Evolutionary conservation across 2,888 invertebrate genomes (phyloP).

Genomic region (Carpatolechia fugitivella): DNA sequence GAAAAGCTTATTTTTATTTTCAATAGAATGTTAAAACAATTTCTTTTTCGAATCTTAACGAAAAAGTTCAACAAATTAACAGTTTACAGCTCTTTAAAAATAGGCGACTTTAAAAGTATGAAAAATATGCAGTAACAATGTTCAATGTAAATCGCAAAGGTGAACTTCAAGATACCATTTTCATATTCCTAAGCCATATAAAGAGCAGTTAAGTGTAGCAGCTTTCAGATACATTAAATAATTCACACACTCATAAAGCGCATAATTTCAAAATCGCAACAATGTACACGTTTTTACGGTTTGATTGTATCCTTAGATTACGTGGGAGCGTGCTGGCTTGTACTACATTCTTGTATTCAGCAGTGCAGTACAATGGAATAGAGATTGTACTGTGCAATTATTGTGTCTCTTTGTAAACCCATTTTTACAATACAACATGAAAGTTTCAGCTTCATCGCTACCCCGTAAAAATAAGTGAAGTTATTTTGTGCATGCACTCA

Average conservation of each 20-base stretch:
- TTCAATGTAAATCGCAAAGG: constrained; percentile 14
- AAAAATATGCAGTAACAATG: constrained; percentile 21
- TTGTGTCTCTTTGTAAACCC: not conserved
- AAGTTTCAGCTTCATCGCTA: too few relatives aligned
- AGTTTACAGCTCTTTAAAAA: too few relatives aligned
- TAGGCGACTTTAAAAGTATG: not conserved
- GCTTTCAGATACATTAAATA: constrained; percentile 10
- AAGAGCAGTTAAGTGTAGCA: constrained; percentile 5
- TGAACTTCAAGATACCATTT: constrained; percentile 2
- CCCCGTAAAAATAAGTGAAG: too few relatives aligned
- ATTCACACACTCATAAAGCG: constrained; percentile 11
- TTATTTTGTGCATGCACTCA: too few relatives aligned
- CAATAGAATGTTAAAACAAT: too few relatives aligned
- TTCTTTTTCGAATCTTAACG: too few relatives aligned
- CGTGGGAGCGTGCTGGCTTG: constrained; percentile 10
- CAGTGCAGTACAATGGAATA: constrained; percentile 6
- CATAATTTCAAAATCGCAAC: constrained; percentile 11
- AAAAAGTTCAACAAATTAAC: too few relatives aligned
- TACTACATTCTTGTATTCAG: constrained; percentile 22
- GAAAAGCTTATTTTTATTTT: too few relatives aligned
- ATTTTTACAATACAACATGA: not conserved
- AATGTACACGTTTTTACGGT: constrained; percentile 21
- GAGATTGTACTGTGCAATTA: not conserved
- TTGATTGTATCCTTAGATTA: constrained; percentile 21
- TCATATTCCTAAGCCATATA: constrained; percentile 6